Conservation (phyloP, 2,888 invertebrate genomes). For the Nephrocerus scutellatus region DNA sequence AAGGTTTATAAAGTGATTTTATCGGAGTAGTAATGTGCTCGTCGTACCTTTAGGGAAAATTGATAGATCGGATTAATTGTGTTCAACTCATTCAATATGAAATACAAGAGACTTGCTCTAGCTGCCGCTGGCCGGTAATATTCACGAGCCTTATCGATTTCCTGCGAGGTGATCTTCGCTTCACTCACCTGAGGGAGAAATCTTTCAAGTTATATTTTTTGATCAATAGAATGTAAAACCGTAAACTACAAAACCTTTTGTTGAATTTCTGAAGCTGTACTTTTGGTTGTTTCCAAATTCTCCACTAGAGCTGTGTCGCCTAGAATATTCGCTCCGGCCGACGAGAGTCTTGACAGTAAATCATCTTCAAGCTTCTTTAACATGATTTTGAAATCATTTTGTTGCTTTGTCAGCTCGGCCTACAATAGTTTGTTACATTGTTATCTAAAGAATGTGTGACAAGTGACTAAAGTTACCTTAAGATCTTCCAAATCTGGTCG, state of each 20-base stretch:
- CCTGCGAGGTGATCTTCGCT: slow-evolving; percentile 82
- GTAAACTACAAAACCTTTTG: slow-evolving; percentile 56
- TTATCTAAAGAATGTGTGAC: neutral
- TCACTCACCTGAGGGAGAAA: slow-evolving; percentile 58
- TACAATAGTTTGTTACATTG: slow-evolving; percentile 30
- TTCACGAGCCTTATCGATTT: slow-evolving; percentile 91
- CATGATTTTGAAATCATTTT: slow-evolving; percentile 95
- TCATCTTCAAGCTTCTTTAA: slow-evolving; percentile 90
- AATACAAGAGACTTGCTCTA: slow-evolving; percentile 87
- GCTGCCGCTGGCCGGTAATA: slow-evolving; percentile 72
- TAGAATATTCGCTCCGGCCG: slow-evolving; percentile 87
- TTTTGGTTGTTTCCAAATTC: slow-evolving; percentile 92
- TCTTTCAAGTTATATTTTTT: slow-evolving; percentile 1
- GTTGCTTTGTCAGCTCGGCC: slow-evolving; percentile 90
- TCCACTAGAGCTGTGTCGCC: slow-evolving; percentile 93
- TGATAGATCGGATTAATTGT: slow-evolving; percentile 96
- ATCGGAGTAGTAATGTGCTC: neutral
- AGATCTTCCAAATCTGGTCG: slow-evolving; percentile 91
- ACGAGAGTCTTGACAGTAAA: slow-evolving; percentile 78
- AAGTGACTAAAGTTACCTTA: slow-evolving; percentile 52
- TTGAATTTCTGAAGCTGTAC: slow-evolving; percentile 93
- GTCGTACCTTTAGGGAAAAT: slow-evolving; percentile 77
- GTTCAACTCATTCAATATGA: slow-evolving; percentile 89
- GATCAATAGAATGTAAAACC: neutral
- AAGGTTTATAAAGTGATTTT: neutral